Evolutionary conservation across 2,888 invertebrate species (phyloP).

Genomic region (Drosophila heteroneura): DNA sequence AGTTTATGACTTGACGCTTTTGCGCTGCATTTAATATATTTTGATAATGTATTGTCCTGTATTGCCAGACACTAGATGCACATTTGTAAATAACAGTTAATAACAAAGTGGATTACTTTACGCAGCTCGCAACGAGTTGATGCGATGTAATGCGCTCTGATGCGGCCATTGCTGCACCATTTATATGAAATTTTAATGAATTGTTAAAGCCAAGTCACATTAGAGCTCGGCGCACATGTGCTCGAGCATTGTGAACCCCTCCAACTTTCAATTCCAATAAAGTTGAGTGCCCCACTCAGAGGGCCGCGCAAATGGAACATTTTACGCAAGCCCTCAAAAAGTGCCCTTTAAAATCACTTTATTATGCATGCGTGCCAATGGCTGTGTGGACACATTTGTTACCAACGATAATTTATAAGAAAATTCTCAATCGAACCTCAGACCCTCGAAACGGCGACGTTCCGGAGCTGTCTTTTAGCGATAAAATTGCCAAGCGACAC

Average conservation of each 20-base stretch:
- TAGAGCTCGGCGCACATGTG: slow-evolving; percentile 38
- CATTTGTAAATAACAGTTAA: slow-evolving; percentile 74
- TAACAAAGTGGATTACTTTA: slow-evolving; percentile 57
- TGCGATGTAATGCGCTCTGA: slow-evolving; percentile 14
- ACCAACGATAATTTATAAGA: slow-evolving; percentile 76
- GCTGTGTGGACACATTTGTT: slow-evolving; percentile 75
- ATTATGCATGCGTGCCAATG: slow-evolving; percentile 79
- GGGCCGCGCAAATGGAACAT: slow-evolving; percentile 69
- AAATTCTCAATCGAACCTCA: slow-evolving; percentile 67
- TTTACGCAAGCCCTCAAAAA: slow-evolving; percentile 66
- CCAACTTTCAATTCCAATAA: slow-evolving; percentile 76
- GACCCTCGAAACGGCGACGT: slow-evolving; percentile 16
- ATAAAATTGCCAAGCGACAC: slow-evolving; percentile 64
- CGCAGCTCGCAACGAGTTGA: slow-evolving; percentile 1
- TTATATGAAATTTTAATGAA: slow-evolving; percentile 55
- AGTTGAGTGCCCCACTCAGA: slow-evolving; percentile 67
- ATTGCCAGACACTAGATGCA: slow-evolving; percentile 39
- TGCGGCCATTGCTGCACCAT: slow-evolving; percentile 34
- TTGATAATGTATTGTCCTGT: slow-evolving; percentile 16
- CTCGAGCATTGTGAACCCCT: background rate
- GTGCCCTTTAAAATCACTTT: slow-evolving; percentile 81
- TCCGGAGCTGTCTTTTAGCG: slow-evolving; percentile 56
- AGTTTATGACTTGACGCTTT: slow-evolving; percentile 84
- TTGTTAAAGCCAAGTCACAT: slow-evolving; percentile 51
- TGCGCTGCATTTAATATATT: slow-evolving; percentile 68